These are phyloP conservation scores for Rafetus swinhoei DNA, from an alignment of 2,113 vertebrate genomes.

Conservation along the genomic window DNA sequence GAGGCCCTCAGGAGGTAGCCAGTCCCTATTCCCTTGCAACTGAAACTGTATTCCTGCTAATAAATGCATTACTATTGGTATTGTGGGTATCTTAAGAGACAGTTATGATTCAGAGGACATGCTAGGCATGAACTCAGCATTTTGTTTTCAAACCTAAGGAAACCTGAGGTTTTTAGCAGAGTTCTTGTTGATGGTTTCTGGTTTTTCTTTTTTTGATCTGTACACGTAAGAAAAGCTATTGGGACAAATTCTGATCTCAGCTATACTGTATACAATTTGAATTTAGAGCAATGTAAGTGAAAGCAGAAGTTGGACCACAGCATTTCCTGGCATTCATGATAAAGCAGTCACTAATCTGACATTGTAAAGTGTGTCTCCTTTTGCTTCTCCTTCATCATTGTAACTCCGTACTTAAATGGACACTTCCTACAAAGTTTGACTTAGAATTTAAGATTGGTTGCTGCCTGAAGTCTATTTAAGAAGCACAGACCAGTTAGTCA, in stretches of 20 bases:
- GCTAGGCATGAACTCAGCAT: neutral
- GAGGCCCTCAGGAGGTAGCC: neutral
- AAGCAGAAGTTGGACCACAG: neutral
- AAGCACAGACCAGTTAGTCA: slow-evolving; percentile 32
- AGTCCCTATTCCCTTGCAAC: neutral
- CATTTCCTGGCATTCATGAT: neutral
- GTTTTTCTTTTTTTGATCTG: neutral
- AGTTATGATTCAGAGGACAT: neutral
- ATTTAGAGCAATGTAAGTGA: neutral
- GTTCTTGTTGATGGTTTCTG: accelerated
- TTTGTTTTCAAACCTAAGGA: neutral
- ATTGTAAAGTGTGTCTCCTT: neutral
- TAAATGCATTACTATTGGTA: neutral
- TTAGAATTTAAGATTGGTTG: neutral
- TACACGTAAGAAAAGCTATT: neutral
- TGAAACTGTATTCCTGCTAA: neutral
- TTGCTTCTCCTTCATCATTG: neutral
- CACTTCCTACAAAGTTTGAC: neutral
- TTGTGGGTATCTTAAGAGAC: neutral
- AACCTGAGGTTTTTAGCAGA: neutral
- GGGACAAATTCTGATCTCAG: neutral
- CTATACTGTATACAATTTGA: neutral
- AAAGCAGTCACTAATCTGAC: neutral
- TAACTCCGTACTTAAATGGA: slow-evolving; percentile 6
- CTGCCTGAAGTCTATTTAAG: neutral